phyloP scores from a whole-genome alignment of 1,140 invertebrate genomes.

The Caerostris darwini region DNA sequence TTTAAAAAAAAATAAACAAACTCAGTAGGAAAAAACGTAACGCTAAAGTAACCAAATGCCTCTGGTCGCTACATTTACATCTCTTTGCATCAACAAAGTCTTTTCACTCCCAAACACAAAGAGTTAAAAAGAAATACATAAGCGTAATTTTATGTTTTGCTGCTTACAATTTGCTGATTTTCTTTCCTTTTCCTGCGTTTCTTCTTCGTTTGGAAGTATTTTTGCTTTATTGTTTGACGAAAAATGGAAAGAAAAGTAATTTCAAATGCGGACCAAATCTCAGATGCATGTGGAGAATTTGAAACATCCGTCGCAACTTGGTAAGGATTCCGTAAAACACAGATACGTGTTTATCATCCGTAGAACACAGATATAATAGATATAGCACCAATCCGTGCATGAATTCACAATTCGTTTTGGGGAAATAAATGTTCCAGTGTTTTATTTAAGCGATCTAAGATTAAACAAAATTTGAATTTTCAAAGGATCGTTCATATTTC shows the following conservation, averaged over 20 bases:
- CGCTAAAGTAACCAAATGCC: background rate
- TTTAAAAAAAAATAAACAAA: background rate
- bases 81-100: background rate
- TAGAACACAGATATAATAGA: background rate
- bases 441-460: background rate
- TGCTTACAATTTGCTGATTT: slow-evolving; percentile 13
- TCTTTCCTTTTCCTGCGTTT: background rate
- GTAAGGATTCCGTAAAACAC: background rate
- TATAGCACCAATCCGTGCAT: background rate
- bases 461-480: no score
- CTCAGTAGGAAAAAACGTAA: background rate
- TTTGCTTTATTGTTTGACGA: background rate
- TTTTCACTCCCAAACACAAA: background rate
- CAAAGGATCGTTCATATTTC: no score
- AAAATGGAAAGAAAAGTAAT: slow-evolving; percentile 4
- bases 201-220: background rate
- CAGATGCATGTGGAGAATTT: background rate
- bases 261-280: background rate
- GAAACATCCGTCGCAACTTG: background rate
- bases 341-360: background rate
- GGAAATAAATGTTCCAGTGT: background rate
- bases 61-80: background rate
- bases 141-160: background rate
- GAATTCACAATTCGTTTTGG: background rate
- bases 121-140: background rate